A percentile compares a stretch with the other conserved stretches of the same genome.
phyloP scores from a whole-genome alignment of 2,797 vertebrate genomes.

The Serranus cabrilla region DNA sequence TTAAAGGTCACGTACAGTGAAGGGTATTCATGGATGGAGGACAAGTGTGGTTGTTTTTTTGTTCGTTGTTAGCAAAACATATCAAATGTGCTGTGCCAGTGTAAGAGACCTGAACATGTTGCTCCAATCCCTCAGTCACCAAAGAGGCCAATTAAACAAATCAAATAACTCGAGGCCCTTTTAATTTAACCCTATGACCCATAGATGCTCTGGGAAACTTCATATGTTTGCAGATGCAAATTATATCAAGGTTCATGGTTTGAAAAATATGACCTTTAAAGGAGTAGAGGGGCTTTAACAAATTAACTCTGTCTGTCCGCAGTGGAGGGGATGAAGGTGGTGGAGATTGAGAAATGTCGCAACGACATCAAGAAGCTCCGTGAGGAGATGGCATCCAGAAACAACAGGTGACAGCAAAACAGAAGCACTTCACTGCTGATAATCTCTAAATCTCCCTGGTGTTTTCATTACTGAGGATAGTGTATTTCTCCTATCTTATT shows the following conservation, averaged over 20 bases:
- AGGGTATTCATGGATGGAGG: neutral
- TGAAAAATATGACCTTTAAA: neutral
- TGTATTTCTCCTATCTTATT: neutral
- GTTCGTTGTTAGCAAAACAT: neutral
- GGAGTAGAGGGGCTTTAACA: neutral
- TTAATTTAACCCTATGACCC: neutral
- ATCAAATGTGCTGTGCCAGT: neutral
- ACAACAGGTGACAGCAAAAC: constrained; percentile 78
- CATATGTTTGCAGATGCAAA: neutral
- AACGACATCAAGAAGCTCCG: constrained; percentile 94
- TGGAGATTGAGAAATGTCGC: constrained; percentile 98
- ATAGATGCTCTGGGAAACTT: neutral
- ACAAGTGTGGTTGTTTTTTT: neutral
- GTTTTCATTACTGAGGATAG: neutral
- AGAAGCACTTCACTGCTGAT: neutral
- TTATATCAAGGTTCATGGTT: neutral
- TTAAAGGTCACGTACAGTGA: no score
- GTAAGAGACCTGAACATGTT: neutral
- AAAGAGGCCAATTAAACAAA: neutral
- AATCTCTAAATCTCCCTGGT: neutral
- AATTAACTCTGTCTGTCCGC: constrained; percentile 57
- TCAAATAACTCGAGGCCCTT: neutral
- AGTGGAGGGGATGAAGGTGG: constrained; percentile 96
- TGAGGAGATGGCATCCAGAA: constrained; percentile 92
- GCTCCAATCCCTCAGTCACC: no score